Evolutionary conservation across 2,797 vertebrate species (phyloP), one percentile per base, ranked within the genome.

Genomic region (Gadopsis bispinosus): DNA sequence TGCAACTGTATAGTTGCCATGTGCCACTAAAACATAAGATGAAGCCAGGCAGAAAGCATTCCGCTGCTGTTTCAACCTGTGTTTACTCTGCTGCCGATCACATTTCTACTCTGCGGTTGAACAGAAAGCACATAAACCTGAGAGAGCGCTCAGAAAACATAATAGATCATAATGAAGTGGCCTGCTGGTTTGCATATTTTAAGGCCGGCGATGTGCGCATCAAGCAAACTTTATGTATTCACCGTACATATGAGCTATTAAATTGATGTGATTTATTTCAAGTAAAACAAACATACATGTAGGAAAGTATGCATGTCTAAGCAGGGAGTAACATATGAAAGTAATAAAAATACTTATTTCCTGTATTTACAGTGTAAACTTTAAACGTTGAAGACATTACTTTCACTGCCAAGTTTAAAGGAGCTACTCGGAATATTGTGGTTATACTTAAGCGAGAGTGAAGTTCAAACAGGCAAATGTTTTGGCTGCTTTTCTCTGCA

Each of bases 21-120:
- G 77, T 76, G 77, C 60, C 71, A 51, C 76, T 9, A 77, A 39
- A 66, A 88, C 67, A 70, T 81, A 59, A 77, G 75, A 63, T 4
- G 41, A 80, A 88, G 73, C 78, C 69, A 50, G 63, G 45, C 78
- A 71, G 84, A 84, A 83, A 83, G 51, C 6, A n/a, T 58, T 65
- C 73, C 7, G 62, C 86, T 62, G 86, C 79, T 16, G 50, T 70
- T 87, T 83, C 68, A 60, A 81, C 85, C 83, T 47, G 59, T 80
- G 88, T 92, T 91, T 91, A 86, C 72, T 79, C 33, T 85, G 79
- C 83, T 73, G 88, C 62, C 58, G 56, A 83, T 91, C 87, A 81
- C 71, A 2, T 87, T 90, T 89, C 82, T 81, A 84, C 70, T 64
- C 83, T 68, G 83, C 14, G 73, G 81, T 77, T 7, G 14, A 62